Evolutionary conservation across 2,888 invertebrate genomes (phyloP), one percentile per base, ranked within the genome.

Genomic region (Macroteleia sp.): DNA sequence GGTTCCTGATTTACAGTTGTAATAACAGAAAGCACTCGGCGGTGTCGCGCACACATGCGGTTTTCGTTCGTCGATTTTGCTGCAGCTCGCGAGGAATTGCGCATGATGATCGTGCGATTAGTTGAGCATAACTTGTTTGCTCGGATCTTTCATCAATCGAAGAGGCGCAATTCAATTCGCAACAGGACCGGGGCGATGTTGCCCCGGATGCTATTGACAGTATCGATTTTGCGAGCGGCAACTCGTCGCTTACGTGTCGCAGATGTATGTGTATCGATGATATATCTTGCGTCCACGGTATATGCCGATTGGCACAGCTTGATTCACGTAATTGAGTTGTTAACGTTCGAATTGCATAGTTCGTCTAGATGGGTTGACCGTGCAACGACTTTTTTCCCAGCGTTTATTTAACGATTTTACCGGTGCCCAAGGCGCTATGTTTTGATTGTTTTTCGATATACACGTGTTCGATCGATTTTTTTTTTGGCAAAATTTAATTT

Each of bases 21-120:
- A 79, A 77, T 78, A 81, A 74, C 76, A 42, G 59, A 69, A 78
- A 78, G 71, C 67, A 54, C 78, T 67, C 61, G 69, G 50, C 59
- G 64, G 76, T 79, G 81, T 77, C 73, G 76, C 32, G 28, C 56
- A 28, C 59, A 59, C 69, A 48, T 59, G 57, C 69, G 69, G 59
- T 69, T 59, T 36, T 28, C 48, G 57, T 61, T 76, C 62, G 56
- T 61, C 61, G 67, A 64, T 73, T 39, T 44, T n/a, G 59, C 17
- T 36, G 61, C 20, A 30, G 28, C 66, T 34, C 61, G 66, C 56
- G 56, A 56, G 64, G 39, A 36, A 59, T 57, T 48, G 59, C 48
- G 59, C 57, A 56, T 59, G 70, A 64, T 28, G 69, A 42, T 52
- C 34, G 48, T 36, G 39, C 70, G 50, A 66, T 50, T 67, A 57